Percentiles rank a stretch among this genome's conserved stretches.
Evolutionary conservation across 2,113 vertebrate species (phyloP).

Genomic region (cat (Felis catus)): F.catus_Fca126_mat1.0 CM031421.1:46800001-46800500

Average conservation of each 20-base stretch:
- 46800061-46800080: not conserved
- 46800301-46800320: not conserved
- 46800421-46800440: not conserved
- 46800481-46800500: constrained; percentile 15
- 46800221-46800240: constrained; percentile 46
- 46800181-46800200: constrained; percentile 9
- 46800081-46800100: not conserved
- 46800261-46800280: constrained; percentile 21
- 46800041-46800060: constrained; percentile 47
- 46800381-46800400: constrained; percentile 1
- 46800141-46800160: not conserved
- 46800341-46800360: not conserved
- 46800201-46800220: not conserved
- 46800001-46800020: not conserved
- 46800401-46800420: constrained; percentile 25
- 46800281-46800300: not conserved
- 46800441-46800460: not conserved
- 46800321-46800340: not conserved
- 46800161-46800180: constrained; percentile 24
- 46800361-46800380: not conserved
- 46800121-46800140: not conserved
- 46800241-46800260: constrained; percentile 6
- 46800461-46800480: constrained; percentile 24
- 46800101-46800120: not conserved
- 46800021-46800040: constrained; percentile 4